Evolutionary conservation across 2,888 invertebrate species (phyloP).

Genomic region (Apamea monoglypha): DNA sequence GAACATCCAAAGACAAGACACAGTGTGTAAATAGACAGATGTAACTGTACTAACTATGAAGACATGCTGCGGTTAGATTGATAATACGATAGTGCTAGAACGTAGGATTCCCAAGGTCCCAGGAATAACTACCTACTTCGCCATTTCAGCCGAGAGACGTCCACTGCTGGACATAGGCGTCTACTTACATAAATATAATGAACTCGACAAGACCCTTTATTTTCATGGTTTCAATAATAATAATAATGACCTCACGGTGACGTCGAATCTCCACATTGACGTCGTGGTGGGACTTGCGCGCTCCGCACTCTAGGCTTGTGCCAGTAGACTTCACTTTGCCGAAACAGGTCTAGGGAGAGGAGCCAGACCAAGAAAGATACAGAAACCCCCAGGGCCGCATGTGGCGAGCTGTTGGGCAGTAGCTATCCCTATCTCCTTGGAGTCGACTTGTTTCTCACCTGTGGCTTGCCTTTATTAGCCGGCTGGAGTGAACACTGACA

Average conservation of each 20-base stretch:
- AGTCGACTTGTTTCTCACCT: background rate
- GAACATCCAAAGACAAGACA: slow-evolving; percentile 51
- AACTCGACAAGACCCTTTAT: background rate
- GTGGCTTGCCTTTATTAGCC: no score
- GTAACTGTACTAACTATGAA: slow-evolving; percentile 1
- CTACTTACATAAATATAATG: no score
- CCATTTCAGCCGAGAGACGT: background rate
- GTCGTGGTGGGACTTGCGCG: no score
- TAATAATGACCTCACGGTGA: background rate
- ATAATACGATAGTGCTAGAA: background rate
- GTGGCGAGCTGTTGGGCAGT: no score
- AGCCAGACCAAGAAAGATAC: no score
- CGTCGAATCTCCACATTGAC: no score
- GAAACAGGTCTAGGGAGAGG: no score
- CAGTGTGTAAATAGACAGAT: slow-evolving; percentile 28
- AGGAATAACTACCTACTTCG: background rate
- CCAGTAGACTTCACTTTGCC: no score
- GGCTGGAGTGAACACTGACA: background rate
- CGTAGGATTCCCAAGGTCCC: background rate
- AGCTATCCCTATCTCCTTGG: no score
- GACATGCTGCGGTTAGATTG: background rate
- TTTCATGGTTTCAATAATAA: background rate
- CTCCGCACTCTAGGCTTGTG: no score
- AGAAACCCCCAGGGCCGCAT: no score
- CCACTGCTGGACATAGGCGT: background rate